A percentile compares a stretch with the other conserved stretches of the same genome.
Evolutionary conservation across 2,888 invertebrate genomes (phyloP).

Genomic region (Agriopis marginaria): DNA sequence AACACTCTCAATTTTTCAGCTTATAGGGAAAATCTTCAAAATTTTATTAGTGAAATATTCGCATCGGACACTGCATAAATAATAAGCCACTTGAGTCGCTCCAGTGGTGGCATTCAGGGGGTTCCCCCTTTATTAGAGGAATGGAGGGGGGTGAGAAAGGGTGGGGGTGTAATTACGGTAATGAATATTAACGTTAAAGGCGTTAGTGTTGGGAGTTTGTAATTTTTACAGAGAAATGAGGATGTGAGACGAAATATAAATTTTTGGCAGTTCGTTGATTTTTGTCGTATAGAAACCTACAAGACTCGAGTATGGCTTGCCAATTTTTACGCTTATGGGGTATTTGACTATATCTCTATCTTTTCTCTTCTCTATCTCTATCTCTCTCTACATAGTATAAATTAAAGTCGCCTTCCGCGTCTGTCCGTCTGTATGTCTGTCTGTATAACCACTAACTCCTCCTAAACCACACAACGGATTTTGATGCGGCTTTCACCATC

Average conservation of each 20-base stretch:
- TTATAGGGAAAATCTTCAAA: constrained; percentile 22
- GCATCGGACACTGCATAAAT: constrained; percentile 60
- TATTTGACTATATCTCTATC: too few relatives aligned
- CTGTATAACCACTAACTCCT: too few relatives aligned
- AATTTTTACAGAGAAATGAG: constrained; percentile 25
- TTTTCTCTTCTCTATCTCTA: too few relatives aligned
- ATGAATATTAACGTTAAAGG: constrained; percentile 64
- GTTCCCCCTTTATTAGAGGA: constrained; percentile 26
- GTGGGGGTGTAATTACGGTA: constrained; percentile 59
- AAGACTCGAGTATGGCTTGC: not conserved
- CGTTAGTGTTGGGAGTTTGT: constrained; percentile 46
- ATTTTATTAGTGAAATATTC: constrained; percentile 48
- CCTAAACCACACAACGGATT: too few relatives aligned
- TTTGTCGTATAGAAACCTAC: not conserved
- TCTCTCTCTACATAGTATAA: too few relatives aligned
- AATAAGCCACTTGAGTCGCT: constrained; percentile 54
- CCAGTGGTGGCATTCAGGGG: constrained; percentile 50
- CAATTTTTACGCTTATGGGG: too few relatives aligned
- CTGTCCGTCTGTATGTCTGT: too few relatives aligned
- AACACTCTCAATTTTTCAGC: constrained; percentile 4
- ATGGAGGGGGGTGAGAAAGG: constrained; percentile 12
- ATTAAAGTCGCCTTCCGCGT: too few relatives aligned
- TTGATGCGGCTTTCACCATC: too few relatives aligned
- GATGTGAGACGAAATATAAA: not conserved
- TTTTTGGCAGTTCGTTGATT: not conserved